Evolutionary conservation across 2,888 invertebrate genomes (phyloP), one percentile per base, ranked within the genome.

Genomic region (Tipula confusa): DNA sequence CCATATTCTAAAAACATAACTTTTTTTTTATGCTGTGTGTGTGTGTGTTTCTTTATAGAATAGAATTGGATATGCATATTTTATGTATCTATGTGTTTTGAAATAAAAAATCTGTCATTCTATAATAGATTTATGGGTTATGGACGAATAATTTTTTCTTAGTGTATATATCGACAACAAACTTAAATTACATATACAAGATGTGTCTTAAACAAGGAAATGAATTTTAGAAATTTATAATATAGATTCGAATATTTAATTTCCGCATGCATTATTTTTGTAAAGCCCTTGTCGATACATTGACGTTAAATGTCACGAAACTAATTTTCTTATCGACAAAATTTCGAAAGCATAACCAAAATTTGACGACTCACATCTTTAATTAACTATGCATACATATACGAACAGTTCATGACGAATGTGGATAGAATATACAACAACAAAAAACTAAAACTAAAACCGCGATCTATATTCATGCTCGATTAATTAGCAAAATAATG

Each of bases 31-130:
- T 31, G 7, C 31, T 31, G 3, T 31, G 7, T 4, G 38, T 38
- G 4, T 64, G 18, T 24, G 6, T 64, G 24, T 24, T 24, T 64
- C 64, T 64, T 64, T 64, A n/a, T n/a, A n/a, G n/a, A n/a, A n/a
- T n/a, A 2, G 64, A 64, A 64, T 64, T 64, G 64, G 64, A 64
- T 64, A 64, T 64, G 64, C 64, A 64, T 64, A 64, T 64, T 64
- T 64, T 64, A 64, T 64, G 64, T 64, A 64, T 64, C n/a, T n/a
- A n/a, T n/a, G n/a, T n/a, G n/a, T n/a, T n/a, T 64, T 64, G 64
- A 64, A 64, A 24, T 64, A 64, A 64, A n/a, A n/a, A 64, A 64
- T 64, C 64, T 64, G 64, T 64, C 64, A 64, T 24, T 64, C 24
- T 64, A 64, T 24, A 64, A 64, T 64, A 64, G 64, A 64, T 64